These are phyloP conservation scores for Volucella zonaria DNA, from an alignment of 2,888 invertebrate species.

Conservation along the genomic window DNA sequence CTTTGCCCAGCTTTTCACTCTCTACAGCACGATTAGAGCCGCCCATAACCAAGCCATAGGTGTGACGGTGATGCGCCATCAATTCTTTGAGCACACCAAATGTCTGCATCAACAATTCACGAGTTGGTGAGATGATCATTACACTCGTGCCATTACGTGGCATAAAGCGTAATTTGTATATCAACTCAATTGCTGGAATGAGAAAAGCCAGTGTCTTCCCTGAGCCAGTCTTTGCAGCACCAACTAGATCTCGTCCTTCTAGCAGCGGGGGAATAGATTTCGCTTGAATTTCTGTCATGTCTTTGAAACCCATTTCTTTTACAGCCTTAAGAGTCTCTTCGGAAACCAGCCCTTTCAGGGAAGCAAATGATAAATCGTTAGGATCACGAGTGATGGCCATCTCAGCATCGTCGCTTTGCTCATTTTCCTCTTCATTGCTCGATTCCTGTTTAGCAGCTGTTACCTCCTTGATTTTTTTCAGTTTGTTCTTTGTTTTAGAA, in stretches of 20 bases:
- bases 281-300: constrained; percentile 97
- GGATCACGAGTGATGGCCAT: constrained; percentile 79
- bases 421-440: constrained; percentile 70
- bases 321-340: constrained; percentile 93
- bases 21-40: constrained; percentile 96
- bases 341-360: constrained; percentile 87
- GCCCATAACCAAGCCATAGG: constrained; percentile 97
- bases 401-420: constrained; percentile 70
- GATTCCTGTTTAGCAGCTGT: constrained; percentile 69
- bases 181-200: constrained; percentile 96
- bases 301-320: constrained; percentile 94
- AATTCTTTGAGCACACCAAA: constrained; percentile 98
- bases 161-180: constrained; percentile 95
- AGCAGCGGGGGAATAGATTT: constrained; percentile 93
- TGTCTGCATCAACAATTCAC: constrained; percentile 98
- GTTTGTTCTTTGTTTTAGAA: constrained; percentile 68
- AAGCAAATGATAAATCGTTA: constrained; percentile 85
- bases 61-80: constrained; percentile 95
- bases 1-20: constrained; percentile 94
- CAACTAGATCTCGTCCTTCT: constrained; percentile 96
- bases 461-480: constrained; percentile 54
- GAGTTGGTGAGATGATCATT: constrained; percentile 96
- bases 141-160: constrained; percentile 97
- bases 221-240: constrained; percentile 97
- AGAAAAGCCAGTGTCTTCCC: constrained; percentile 98